Base-by-base conservation (phyloP, 1,140 invertebrate genomes). In the Drosophila novamexicana region DNA sequence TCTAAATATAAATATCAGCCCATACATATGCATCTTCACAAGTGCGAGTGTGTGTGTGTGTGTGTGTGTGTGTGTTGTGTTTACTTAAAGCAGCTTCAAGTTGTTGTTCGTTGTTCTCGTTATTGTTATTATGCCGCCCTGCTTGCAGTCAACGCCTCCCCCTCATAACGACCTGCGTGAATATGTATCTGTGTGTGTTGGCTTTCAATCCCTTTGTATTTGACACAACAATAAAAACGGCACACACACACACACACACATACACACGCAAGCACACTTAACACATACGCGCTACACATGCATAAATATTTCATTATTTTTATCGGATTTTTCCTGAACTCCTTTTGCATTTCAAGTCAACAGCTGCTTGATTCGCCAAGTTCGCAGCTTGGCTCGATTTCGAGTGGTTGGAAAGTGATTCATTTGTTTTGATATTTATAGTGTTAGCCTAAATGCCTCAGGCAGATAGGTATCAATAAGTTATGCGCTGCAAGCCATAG, bases 221-320 rank as follows among this genome's bases (percentile, higher is more conserved):
- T 80, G 66, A 52, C 67, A 72, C 66, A 77, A 88, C 83, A 83
- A 89, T 77, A 75, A 83, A 67, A 59, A 42, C 47, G 42, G 44
- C 52, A 58, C 53, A 50, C 42, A 12, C 44, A 22, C 52, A 58
- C 53, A 50, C 42, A 12, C 44, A 22, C 37, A 44, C 34, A 14
- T 14, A 18, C n/a, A 32, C 34, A 34, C 6, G 57, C 12, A 50
- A 42, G 39, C 14, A 57, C 40, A 65, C 39, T 45, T 42, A n/a
- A 49, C 36, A 49, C 6, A 22, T 37, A 50, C 62, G 49, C 53
- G 58, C 34, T 47, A 64, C 54, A 66, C 42, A 62, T 73, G 72
- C 58, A 79, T 86, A 81, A 83, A 89, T 89, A 88, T 88, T 89
- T 88, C 63, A 88, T 89, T 89, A 88, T 75, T 75, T 89, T 66